Evolutionary conservation across 2,797 vertebrate species (phyloP).

Genomic region (Neomorphus geoffroyi): DNA sequence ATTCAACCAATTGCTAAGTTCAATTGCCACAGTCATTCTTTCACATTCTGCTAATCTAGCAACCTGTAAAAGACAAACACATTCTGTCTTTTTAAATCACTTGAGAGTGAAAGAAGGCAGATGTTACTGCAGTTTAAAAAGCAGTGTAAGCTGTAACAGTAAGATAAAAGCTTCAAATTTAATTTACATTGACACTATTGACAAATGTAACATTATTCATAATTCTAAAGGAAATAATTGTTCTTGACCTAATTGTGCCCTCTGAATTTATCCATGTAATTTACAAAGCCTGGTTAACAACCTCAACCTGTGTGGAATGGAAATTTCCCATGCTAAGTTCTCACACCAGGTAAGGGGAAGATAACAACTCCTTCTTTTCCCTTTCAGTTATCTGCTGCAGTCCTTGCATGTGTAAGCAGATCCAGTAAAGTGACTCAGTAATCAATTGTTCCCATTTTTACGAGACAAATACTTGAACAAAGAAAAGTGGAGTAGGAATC

Average conservation of each 20-base stretch:
- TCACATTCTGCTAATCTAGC: slow-evolving; percentile 88
- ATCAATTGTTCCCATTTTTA: background rate
- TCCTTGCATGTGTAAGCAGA: background rate
- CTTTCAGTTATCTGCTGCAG: background rate
- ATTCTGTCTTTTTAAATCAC: background rate
- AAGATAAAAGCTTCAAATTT: background rate
- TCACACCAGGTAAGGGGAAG: background rate
- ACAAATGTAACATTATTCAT: background rate
- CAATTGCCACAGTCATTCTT: slow-evolving; percentile 86
- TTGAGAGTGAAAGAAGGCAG: background rate
- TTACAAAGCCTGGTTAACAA: background rate
- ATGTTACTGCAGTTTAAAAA: background rate
- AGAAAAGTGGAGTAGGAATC: background rate
- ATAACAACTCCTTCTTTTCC: background rate
- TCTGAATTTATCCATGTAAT: background rate
- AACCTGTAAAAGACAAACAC: slow-evolving; percentile 75
- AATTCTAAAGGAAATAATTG: background rate
- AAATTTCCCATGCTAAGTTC: background rate
- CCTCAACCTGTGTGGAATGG: background rate
- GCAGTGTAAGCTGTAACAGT: background rate
- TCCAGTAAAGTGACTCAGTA: background rate
- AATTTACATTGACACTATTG: background rate
- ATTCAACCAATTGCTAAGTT: slow-evolving; percentile 86
- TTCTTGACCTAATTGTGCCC: background rate
- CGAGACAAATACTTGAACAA: background rate